These are phyloP conservation scores for Spheniscus humboldti DNA, from an alignment of 2,797 vertebrate genomes.

Conservation along the genomic window DNA sequence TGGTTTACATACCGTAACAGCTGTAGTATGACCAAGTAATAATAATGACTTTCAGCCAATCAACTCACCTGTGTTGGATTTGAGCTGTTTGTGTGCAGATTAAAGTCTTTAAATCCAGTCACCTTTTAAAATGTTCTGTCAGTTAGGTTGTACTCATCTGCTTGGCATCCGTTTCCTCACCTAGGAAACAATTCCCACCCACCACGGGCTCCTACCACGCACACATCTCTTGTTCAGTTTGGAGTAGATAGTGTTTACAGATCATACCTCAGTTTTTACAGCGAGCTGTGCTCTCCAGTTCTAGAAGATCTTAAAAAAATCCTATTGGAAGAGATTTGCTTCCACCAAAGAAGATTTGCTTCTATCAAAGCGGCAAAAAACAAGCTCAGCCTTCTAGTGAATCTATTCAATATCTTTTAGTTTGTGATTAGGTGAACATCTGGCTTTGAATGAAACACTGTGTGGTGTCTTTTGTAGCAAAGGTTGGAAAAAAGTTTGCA, in stretches of 20 bases:
- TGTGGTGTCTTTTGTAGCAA: neutral
- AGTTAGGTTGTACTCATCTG: neutral
- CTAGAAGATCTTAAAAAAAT: neutral
- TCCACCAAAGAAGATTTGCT: neutral
- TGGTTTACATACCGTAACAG: neutral
- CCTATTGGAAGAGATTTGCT: neutral
- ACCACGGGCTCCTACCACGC: rapidly evolving
- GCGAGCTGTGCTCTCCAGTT: neutral
- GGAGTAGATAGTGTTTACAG: neutral
- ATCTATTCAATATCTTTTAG: neutral
- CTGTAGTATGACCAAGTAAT: neutral
- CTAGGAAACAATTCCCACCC: neutral
- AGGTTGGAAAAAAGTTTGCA: neutral
- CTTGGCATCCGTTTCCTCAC: neutral
- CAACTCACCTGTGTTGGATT: conserved; percentile 5
- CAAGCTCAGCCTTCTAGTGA: neutral
- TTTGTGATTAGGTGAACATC: neutral
- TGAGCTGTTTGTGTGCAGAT: neutral
- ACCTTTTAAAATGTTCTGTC: neutral
- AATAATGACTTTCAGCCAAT: neutral
- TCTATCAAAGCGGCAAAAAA: neutral
- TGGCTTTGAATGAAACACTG: neutral
- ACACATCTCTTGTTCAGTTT: neutral
- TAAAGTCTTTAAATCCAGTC: neutral
- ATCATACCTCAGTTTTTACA: neutral